Conservation (phyloP, 2,113 vertebrate species). For the Chionis minor region DNA sequence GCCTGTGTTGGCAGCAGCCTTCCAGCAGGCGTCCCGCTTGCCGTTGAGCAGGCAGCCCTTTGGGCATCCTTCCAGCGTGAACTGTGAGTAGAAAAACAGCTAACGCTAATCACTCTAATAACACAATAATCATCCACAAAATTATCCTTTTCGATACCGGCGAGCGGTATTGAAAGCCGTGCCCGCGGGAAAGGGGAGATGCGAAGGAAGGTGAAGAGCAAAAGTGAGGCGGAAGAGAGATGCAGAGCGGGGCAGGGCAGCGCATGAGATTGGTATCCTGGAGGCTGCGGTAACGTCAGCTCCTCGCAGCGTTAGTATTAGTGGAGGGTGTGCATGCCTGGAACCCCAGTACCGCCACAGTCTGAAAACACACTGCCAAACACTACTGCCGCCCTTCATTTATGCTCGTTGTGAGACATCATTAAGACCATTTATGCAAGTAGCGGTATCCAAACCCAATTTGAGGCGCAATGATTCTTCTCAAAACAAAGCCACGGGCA, state of each 20-base stretch:
- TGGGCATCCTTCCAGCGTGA: neutral
- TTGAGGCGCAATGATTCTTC: neutral
- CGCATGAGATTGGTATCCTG: rapidly evolving
- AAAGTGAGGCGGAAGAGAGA: neutral
- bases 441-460: neutral
- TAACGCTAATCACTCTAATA: conserved; percentile 31
- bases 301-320: neutral
- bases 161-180: neutral
- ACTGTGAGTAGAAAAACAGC: neutral
- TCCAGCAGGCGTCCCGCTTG: neutral
- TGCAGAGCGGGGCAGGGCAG: rapidly evolving
- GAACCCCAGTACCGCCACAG: neutral
- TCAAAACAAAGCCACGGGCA: conserved; percentile 32
- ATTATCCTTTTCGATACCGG: conserved; percentile 13
- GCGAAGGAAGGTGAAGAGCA: neutral
- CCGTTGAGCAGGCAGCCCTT: neutral
- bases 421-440: neutral
- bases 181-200: neutral
- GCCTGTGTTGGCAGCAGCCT: neutral
- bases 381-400: neutral
- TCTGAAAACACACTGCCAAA: neutral
- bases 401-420: neutral
- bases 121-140: conserved; percentile 19
- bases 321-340: neutral
- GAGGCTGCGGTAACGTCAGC: neutral